Evolutionary conservation across 2,797 vertebrate species (phyloP).

Genomic region (Spinibarbus caldwelli): DNA sequence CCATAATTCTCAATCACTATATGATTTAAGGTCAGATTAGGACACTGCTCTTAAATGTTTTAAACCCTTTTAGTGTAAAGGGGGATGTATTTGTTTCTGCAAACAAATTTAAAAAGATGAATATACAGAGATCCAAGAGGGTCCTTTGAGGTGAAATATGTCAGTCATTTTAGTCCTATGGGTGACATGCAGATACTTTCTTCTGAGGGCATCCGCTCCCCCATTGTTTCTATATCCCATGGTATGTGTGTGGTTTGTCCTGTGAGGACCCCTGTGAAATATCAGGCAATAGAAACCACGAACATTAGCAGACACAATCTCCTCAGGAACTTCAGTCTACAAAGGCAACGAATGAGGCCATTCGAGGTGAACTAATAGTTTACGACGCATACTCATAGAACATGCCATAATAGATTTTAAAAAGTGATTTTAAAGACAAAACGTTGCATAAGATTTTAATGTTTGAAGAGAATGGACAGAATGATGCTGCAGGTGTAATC

Average conservation of each 20-base stretch:
- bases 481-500: neutral
- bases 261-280: neutral
- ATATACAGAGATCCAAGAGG: neutral
- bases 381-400: too few species aligned
- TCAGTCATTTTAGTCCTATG: neutral
- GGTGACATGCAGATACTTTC: neutral
- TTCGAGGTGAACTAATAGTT: neutral
- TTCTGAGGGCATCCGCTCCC: neutral
- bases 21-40: neutral
- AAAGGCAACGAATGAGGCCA: neutral
- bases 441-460: slow-evolving; percentile 28
- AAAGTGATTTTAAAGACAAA: slow-evolving; percentile 9
- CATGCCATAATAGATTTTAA: neutral
- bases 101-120: neutral
- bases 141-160: neutral
- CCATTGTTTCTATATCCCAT: neutral
- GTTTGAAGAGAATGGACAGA: neutral
- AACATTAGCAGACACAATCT: neutral
- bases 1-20: neutral
- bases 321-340: neutral
- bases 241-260: slow-evolving; percentile 2
- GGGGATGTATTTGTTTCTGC: neutral
- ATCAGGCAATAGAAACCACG: neutral
- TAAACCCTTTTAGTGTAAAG: neutral
- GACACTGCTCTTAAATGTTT: neutral